phyloP scores from a whole-genome alignment of 2,113 vertebrate species.

The Podocnemis expansa region DNA sequence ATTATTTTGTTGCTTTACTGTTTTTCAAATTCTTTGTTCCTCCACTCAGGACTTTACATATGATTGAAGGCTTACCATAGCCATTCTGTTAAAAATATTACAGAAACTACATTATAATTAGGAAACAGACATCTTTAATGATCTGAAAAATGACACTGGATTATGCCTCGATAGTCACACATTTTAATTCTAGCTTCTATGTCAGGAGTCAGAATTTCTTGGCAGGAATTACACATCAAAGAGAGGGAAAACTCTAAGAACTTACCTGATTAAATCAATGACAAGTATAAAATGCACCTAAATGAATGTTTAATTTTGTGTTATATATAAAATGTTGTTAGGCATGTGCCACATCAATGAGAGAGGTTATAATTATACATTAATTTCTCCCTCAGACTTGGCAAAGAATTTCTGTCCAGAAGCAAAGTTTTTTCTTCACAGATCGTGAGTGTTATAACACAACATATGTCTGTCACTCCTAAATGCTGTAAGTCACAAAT shows the following conservation, averaged over 20 bases:
- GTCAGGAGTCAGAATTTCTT: neutral
- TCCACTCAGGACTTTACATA: neutral
- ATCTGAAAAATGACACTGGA: neutral
- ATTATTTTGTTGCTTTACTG: slow-evolving; percentile 1
- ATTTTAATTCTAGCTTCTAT: neutral
- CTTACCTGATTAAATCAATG: neutral
- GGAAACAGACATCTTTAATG: neutral
- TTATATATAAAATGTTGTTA: neutral
- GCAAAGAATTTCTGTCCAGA: neutral
- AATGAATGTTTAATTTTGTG: neutral
- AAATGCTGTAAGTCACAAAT: neutral
- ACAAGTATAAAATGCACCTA: neutral
- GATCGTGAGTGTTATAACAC: neutral
- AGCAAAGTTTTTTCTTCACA: neutral
- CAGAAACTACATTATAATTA: neutral
- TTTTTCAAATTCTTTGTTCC: slow-evolving; percentile 47
- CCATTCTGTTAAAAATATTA: slow-evolving; percentile 6
- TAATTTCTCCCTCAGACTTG: neutral
- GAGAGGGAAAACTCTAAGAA: neutral
- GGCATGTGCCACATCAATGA: neutral
- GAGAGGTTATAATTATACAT: neutral
- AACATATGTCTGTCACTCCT: neutral
- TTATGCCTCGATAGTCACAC: neutral
- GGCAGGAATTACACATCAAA: neutral
- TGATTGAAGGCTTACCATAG: neutral